Base-by-base conservation (phyloP, 2,113 vertebrate species). In the pig (Sus scrofa) region DNA sequence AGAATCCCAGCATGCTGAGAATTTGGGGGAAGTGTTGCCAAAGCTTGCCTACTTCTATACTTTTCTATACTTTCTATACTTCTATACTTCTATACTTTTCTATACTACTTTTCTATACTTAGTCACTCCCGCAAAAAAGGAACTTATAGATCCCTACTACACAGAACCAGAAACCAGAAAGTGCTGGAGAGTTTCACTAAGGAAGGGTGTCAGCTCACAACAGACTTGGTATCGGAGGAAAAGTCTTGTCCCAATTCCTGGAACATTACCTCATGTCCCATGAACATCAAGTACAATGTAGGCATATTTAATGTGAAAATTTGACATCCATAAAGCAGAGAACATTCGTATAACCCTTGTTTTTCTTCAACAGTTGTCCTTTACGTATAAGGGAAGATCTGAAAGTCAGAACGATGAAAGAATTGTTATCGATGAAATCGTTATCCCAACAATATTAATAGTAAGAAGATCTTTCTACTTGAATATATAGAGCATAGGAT, bases 391-490 rank as follows among this genome's bases (percentile, higher is more conserved):
- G 1, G 67, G 13, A 52, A 52, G 50, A 26, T 7, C 10, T 4
- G 27, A 65, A 63, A 50, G 1, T 79, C n/a, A 63, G 73, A 14
- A 86, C 22, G 10, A 44, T 30, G 65, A 3, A 71, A 58, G 50
- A 3, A 65, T 16, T 34, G 67, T 37, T 73, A 0, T 8, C 22
- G 52, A 54, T 54, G 11, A 91, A 44, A 44, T 12, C 20, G 34
- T 70, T 3, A 20, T 91, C 67, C 52, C 79, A 44, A n/a, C 75
- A 34, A 1, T 44, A 22, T 92, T 92, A 91, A 92, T 92, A 30
- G 74, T 95, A 92, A 92, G 94, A 56, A 71, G 85, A 71, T 32
- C 24, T 63, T 86, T 91, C 63, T 91, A 0, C 44, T 56, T 11
- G 39, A 16, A 16, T 27, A 50, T 71, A 7, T 79, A 8, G 67